These are phyloP conservation scores for Palloptera scutellata DNA, from an alignment of 2,888 invertebrate genomes.

Conservation along the genomic window DNA sequence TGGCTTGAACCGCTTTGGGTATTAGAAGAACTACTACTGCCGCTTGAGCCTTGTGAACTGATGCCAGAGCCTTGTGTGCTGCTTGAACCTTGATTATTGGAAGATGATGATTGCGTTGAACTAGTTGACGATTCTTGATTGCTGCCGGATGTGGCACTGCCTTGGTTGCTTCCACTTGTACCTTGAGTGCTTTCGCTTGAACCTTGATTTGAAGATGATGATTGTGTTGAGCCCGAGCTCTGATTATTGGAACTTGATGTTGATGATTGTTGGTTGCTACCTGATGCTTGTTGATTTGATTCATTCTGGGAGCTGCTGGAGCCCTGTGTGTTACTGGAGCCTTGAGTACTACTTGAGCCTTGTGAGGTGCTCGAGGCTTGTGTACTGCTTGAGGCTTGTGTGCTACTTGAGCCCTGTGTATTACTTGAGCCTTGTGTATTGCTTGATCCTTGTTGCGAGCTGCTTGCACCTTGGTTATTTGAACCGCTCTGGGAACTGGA, in stretches of 20 bases:
- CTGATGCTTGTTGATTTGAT: too few species aligned
- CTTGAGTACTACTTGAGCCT: constrained; percentile 32
- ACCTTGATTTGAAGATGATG: constrained; percentile 12
- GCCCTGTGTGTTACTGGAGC: constrained; percentile 31
- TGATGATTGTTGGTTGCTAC: constrained; percentile 30
- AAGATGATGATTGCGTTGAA: neutral
- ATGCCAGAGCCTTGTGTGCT: constrained; percentile 16
- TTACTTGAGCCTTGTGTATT: constrained; percentile 2
- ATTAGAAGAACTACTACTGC: neutral
- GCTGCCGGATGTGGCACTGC: constrained; percentile 1
- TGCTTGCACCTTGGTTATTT: constrained; percentile 7
- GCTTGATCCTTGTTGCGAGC: constrained; percentile 3
- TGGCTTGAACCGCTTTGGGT: constrained; percentile 1
- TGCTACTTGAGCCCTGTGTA: neutral
- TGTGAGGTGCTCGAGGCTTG: constrained; percentile 16
- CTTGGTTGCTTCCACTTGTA: neutral
- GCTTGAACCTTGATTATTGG: constrained; percentile 28
- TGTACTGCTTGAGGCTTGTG: neutral
- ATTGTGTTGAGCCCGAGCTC: constrained; percentile 21
- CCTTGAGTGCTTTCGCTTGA: neutral
- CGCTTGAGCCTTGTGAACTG: constrained; percentile 17
- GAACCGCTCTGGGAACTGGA: constrained; percentile 6
- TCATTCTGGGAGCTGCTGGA: constrained; percentile 38
- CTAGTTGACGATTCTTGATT: neutral
- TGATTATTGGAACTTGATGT: too few species aligned